These are phyloP conservation scores for Cyrtorhinus lividipennis DNA, from an alignment of 1,140 invertebrate species.

Conservation along the genomic window DNA sequence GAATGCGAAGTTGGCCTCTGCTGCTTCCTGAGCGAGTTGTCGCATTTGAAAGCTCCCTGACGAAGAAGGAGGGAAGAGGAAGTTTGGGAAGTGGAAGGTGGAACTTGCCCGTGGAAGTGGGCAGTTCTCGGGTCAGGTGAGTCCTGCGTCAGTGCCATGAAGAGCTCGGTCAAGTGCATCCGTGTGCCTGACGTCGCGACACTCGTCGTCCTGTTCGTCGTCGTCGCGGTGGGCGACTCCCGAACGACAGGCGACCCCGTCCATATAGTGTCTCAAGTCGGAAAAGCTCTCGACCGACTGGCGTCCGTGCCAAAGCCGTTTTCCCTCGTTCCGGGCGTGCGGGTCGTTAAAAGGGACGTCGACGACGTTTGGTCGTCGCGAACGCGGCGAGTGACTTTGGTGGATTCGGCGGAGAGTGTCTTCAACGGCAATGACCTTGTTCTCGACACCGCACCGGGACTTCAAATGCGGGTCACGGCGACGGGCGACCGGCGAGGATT, in stretches of 20 bases:
- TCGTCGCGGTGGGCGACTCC: not conserved
- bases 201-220: not conserved
- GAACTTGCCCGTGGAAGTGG: too few relatives aligned
- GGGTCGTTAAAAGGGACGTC: not conserved
- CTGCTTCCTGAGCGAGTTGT: too few relatives aligned
- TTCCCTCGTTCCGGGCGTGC: not conserved
- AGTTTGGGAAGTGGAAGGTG: too few relatives aligned
- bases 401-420: slow-evolving; percentile 8
- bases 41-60: too few relatives aligned
- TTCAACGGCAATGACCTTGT: slow-evolving; percentile 5
- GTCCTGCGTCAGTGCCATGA: not conserved
- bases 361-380: not conserved
- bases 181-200: not conserved
- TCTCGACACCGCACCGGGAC: slow-evolving; percentile 7
- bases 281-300: slow-evolving; percentile 12
- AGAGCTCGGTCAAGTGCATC: not conserved
- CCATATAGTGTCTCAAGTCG: slow-evolving; percentile 5
- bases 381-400: not conserved
- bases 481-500: not conserved
- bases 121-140: not conserved
- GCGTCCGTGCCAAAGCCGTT: not conserved
- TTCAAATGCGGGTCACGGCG: not conserved
- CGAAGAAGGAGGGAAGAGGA: too few relatives aligned
- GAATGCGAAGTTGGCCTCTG: too few relatives aligned
- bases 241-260: not conserved